Evolutionary conservation across 1,140 invertebrate genomes (phyloP).

Genomic region (Piezodorus guildinii): DNA sequence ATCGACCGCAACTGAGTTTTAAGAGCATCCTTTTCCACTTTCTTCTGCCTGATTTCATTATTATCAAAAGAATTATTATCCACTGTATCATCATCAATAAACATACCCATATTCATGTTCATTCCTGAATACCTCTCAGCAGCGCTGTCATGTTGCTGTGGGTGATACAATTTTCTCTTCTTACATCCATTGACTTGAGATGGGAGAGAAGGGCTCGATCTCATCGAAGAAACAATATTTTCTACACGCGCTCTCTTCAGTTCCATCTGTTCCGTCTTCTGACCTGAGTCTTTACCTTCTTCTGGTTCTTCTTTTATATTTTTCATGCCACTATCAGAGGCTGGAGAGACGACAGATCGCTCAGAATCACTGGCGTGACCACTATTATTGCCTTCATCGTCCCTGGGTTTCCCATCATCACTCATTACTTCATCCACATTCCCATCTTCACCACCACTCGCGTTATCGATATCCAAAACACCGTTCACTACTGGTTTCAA

Average conservation of each 20-base stretch:
- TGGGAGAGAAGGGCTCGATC: slow-evolving; percentile 61
- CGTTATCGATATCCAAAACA: slow-evolving; percentile 45
- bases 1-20: slow-evolving; percentile 74
- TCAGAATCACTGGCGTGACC: slow-evolving; percentile 52
- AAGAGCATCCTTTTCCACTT: slow-evolving; percentile 70
- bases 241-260: slow-evolving; percentile 85
- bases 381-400: slow-evolving; percentile 30
- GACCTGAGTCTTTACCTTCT: slow-evolving; percentile 41
- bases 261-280: slow-evolving; percentile 44
- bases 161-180: slow-evolving; percentile 93
- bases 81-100: slow-evolving; percentile 52
- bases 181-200: slow-evolving; percentile 79
- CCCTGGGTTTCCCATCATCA: slow-evolving; percentile 38
- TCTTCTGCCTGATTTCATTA: slow-evolving; percentile 60
- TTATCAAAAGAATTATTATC: slow-evolving; percentile 59
- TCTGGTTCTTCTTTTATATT: slow-evolving; percentile 38
- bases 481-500: slow-evolving; percentile 31
- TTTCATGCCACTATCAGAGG: slow-evolving; percentile 32
- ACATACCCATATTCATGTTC: slow-evolving; percentile 33
- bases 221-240: slow-evolving; percentile 86
- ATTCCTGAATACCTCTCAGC: slow-evolving; percentile 50
- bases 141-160: slow-evolving; percentile 76
- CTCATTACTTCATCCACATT: slow-evolving; percentile 35
- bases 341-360: slow-evolving; percentile 51
- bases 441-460: slow-evolving; percentile 34